These are phyloP conservation scores for Geotrypetes seraphini DNA, from an alignment of 2,797 vertebrate species.

Conservation along the genomic window DNA sequence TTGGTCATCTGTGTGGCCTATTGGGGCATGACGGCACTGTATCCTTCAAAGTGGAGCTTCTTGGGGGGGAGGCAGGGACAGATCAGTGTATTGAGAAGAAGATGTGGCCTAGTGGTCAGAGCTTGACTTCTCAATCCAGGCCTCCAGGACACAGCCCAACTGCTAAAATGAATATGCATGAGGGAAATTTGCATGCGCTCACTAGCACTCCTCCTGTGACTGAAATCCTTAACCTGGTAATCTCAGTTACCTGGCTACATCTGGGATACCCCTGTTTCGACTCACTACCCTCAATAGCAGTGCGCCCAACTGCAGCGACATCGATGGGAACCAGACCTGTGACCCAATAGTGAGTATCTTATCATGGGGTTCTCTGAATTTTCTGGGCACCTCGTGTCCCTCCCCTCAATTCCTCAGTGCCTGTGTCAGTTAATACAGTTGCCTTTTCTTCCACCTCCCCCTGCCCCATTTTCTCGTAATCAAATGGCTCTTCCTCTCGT, in stretches of 20 bases:
- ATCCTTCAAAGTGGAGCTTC: too few relatives aligned
- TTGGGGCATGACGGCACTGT: constrained; percentile 77
- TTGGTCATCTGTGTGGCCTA: constrained; percentile 74
- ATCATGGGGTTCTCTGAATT: too few relatives aligned
- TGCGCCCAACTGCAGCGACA: constrained; percentile 18
- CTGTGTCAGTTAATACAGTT: not conserved
- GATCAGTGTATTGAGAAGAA: too few relatives aligned
- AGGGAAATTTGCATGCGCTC: too few relatives aligned
- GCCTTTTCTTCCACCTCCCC: not conserved
- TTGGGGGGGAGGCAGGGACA: too few relatives aligned
- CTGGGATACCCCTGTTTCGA: constrained; percentile 63
- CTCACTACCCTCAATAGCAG: constrained; percentile 52
- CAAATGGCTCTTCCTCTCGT: too few relatives aligned
- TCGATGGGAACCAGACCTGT: constrained; percentile 44
- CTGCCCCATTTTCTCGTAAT: not conserved
- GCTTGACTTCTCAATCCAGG: too few relatives aligned
- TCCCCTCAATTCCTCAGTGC: not conserved
- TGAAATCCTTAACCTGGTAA: not conserved
- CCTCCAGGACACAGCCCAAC: not conserved
- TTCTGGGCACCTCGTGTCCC: not conserved
- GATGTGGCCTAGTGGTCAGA: too few relatives aligned
- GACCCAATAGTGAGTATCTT: constrained; percentile 58
- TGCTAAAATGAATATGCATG: too few relatives aligned
- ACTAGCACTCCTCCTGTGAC: too few relatives aligned
- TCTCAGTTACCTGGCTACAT: constrained; percentile 77